Conservation (phyloP, 2,797 vertebrate genomes). For the Mormyrus hasselquistii region DNA sequence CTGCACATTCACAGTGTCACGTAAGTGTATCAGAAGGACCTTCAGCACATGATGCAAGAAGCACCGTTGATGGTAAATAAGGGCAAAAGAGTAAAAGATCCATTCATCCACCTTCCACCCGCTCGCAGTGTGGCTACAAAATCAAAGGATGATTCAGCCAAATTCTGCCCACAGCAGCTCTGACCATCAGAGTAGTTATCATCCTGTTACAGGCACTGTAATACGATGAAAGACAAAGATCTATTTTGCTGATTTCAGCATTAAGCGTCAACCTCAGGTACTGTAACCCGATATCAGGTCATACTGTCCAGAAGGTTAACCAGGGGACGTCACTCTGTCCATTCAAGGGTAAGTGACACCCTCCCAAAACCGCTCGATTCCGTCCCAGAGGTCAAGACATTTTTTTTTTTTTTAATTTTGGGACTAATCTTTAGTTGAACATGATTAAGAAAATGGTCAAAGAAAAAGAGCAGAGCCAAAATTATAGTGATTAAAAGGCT, state of each 20-base stretch:
- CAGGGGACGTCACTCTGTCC: neutral
- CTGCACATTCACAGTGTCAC: neutral
- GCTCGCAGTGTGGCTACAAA: neutral
- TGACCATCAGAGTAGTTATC: neutral
- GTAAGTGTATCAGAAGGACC: neutral
- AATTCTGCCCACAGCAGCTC: neutral
- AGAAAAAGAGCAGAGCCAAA: neutral
- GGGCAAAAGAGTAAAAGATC: neutral
- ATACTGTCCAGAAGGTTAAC: neutral
- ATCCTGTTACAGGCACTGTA: neutral
- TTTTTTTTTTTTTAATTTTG: neutral
- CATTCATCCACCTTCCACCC: neutral
- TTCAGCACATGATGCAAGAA: neutral
- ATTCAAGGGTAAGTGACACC: neutral
- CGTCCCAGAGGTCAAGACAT: neutral
- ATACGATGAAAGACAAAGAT: neutral
- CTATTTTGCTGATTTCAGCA: neutral
- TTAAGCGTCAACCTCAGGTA: neutral
- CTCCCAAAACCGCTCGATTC: neutral
- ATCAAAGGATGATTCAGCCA: neutral
- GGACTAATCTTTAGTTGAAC: neutral
- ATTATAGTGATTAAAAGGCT: neutral
- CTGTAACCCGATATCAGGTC: neutral
- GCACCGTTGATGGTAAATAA: neutral
- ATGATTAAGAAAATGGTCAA: neutral